Percentiles rank a stretch among this genome's conserved stretches.
These are phyloP conservation scores for Syngnathus scovelli DNA, from an alignment of 2,113 vertebrate genomes.

Conservation along the genomic window DNA sequence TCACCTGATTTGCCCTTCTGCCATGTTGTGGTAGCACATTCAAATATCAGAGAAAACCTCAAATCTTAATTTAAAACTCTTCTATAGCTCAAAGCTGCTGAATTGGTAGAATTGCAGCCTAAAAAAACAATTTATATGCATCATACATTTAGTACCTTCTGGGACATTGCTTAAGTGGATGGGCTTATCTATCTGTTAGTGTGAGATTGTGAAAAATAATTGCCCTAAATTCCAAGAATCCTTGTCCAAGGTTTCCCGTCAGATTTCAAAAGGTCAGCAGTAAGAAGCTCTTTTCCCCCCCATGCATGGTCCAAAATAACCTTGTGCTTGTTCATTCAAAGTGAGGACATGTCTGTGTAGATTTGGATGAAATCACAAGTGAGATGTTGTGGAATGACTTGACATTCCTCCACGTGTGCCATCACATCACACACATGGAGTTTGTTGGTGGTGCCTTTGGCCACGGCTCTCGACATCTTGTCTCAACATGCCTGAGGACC, in stretches of 20 bases:
- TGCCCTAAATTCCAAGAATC: conserved; percentile 37
- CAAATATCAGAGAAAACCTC: neutral
- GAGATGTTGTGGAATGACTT: conserved; percentile 42
- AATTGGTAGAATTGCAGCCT: conserved; percentile 4
- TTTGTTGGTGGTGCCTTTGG: conserved; percentile 57
- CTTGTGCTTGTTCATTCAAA: conserved; percentile 15
- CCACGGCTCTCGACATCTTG: conserved; percentile 33
- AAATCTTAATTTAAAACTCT: conserved; percentile 7
- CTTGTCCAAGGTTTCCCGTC: conserved; percentile 2
- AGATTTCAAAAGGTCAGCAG: conserved; percentile 21
- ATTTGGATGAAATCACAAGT: conserved; percentile 23
- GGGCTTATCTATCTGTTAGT: neutral
- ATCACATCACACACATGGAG: conserved; percentile 24
- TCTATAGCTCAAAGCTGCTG: conserved; percentile 6
- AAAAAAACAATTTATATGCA: neutral
- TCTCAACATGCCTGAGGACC: conserved; percentile 45
- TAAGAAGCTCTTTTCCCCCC: neutral
- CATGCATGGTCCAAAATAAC: conserved; percentile 1
- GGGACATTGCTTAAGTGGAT: neutral
- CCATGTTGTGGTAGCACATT: neutral
- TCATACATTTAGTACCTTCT: neutral
- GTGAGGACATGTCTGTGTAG: conserved; percentile 25
- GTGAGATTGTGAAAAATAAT: conserved; percentile 23
- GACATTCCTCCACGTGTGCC: conserved; percentile 61
- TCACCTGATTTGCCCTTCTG: neutral